Evolutionary conservation across 2,888 invertebrate genomes (phyloP), one percentile per base, ranked within the genome.

Genomic region (Catocala fraxini): DNA sequence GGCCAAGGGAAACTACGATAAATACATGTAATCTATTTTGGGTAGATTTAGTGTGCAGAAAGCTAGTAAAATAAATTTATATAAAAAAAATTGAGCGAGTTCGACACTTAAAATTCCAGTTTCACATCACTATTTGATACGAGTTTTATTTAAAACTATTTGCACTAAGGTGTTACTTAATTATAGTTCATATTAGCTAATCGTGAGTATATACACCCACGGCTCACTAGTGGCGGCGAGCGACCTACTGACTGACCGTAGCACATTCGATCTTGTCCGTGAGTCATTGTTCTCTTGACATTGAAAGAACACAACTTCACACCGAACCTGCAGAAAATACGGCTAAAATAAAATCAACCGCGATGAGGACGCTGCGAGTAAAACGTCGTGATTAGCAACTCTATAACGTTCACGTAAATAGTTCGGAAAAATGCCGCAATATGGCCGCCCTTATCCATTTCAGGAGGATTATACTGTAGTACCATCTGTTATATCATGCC

Each of bases 71-170:
- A 56, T 51, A 54, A 59, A 58, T 65, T 52, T 51, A 54, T 58
- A 47, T 51, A 56, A 56, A 62, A 64, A 64, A 65, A 58, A 58
- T 71, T 68, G 65, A 65, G 65, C 67, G 56, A 67, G 51, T 71
- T 55, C 63, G 74, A 71, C 80, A 74, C 66, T 69, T 70, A 68
- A 65, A 68, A 65, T 57, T 68, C 60, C 54, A 66, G 75, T 79
- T 77, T 81, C 88, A 89, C 90, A 87, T 87, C 88, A 90, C 90
- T 87, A 68, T 78, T 82, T 64, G 65, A 75, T 73, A 63, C 68
- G 73, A 65, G 71, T 82, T 80, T 83, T 70, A 69, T 76, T 66
- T 71, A 65, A 64, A 69, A 79, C 69, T 77, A 77, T 79, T 63
- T 70, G 58, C 78, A 75, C 73, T 73, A 65, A 68, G 65, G 65